Conservation (phyloP, 2,888 invertebrate species). For the Syrphus vitripennis region DNA sequence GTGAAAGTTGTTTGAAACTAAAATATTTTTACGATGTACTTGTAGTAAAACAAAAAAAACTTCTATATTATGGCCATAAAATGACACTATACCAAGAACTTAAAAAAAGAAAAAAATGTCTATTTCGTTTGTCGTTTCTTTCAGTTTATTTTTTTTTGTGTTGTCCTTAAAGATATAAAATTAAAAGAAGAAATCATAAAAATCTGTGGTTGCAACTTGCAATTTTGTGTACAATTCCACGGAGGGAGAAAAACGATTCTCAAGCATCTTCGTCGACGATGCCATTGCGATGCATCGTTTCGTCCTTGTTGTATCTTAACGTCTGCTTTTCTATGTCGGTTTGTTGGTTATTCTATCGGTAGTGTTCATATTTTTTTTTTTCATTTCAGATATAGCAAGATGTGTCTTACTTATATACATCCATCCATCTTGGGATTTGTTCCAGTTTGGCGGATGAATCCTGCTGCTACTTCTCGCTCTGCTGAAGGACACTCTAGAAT, state of each 20-base stretch:
- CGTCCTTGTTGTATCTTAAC: no score
- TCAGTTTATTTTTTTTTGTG: not conserved
- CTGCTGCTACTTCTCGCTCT: not conserved
- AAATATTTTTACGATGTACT: not conserved
- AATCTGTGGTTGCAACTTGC: constrained; percentile 37
- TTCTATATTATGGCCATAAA: not conserved
- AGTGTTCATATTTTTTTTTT: not conserved
- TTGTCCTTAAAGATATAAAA: constrained; percentile 46
- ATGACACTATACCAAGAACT: not conserved
- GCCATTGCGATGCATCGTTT: not conserved
- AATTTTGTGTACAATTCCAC: not conserved
- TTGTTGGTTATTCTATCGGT: not conserved
- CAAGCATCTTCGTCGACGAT: not conserved
- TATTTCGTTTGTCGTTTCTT: not conserved
- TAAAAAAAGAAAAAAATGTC: constrained; percentile 25
- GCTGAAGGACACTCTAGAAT: constrained; percentile 34
- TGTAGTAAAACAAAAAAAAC: not conserved
- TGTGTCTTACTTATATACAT: constrained; percentile 10
- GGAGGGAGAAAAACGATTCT: not conserved
- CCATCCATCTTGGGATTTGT: constrained; percentile 35
- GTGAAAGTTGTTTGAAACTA: not conserved
- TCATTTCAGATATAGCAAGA: not conserved
- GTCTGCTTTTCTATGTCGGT: not conserved
- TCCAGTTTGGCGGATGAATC: constrained; percentile 35
- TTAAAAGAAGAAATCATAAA: constrained; percentile 31